phyloP scores from a whole-genome alignment of 2,888 invertebrate genomes.

The Ectemnius cavifrons region DNA sequence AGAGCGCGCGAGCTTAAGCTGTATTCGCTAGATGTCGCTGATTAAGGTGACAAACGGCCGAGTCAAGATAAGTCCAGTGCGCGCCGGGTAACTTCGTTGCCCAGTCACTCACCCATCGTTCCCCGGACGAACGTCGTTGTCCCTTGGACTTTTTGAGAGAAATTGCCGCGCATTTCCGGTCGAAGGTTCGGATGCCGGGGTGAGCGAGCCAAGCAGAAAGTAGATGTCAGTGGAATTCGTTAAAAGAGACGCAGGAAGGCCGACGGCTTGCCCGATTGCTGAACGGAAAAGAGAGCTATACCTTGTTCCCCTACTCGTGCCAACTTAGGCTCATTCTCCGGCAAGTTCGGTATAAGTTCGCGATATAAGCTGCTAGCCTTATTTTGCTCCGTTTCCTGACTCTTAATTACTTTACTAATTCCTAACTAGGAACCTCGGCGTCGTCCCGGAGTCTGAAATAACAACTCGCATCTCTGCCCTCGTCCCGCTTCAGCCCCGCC shows the following conservation, averaged over 20 bases:
- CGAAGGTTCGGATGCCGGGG: constrained; percentile 40
- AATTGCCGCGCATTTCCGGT: constrained; percentile 47
- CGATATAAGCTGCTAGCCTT: constrained; percentile 69
- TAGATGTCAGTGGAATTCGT: constrained; percentile 46
- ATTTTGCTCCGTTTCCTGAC: constrained; percentile 73
- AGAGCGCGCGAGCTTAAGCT: no score
- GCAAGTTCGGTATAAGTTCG: constrained; percentile 69
- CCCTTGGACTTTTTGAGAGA: constrained; percentile 44
- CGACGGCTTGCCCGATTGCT: constrained; percentile 53
- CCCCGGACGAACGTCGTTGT: constrained; percentile 32
- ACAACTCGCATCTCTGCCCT: constrained; percentile 64
- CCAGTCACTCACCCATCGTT: constrained; percentile 51
- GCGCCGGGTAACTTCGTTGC: constrained; percentile 52
- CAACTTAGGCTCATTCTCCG: constrained; percentile 57
- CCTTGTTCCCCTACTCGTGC: constrained; percentile 54
- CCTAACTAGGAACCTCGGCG: constrained; percentile 69
- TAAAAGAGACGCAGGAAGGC: constrained; percentile 42
- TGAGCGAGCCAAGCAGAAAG: constrained; percentile 51
- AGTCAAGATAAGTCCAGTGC: no score
- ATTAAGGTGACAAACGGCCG: constrained; percentile 26
- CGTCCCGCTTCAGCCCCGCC: constrained; percentile 20
- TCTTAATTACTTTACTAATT: constrained; percentile 76
- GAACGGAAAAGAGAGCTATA: constrained; percentile 62
- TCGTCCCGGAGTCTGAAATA: constrained; percentile 69
- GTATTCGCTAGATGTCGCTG: constrained; percentile 14